Base-by-base conservation (phyloP, 2,888 invertebrate genomes). In the Rapana venosa region DNA sequence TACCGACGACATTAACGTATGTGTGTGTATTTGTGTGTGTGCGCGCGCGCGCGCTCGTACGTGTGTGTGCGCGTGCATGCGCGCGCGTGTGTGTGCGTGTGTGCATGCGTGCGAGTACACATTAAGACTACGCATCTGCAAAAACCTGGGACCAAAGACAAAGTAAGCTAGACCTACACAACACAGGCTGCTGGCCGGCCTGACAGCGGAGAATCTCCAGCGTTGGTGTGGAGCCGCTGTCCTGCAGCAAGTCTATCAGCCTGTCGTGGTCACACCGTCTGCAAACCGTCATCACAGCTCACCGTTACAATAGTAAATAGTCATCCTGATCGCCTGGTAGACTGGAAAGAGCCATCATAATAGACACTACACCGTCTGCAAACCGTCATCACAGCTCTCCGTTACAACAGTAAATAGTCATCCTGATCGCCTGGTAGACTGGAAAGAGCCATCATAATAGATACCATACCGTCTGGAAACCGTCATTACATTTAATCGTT, bases 181-280 rank as follows among this genome's bases (percentile, higher is more conserved):
- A 89, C 91, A 92, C 92, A 93, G 93, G 92, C 35, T 92, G 92
- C 32, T 91, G 90, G 15, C 92, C 92, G 61, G 92, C 92, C 15
- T 92, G 91, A 88, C 93, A 92, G 61, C 95, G 92, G 5, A 94
- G 90, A 22, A 95, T 92, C 87, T 95, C 95, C 70, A 95, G 47
- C 15, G 93, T 93, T 26, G 95, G 95, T 11, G 93, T 92, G 20
- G 94, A 92, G 17, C 95, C 95, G 92, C 95, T 95, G 87, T 94
- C 94, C 91, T 95, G 95, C 56, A 96, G 91, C 61, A 96, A 90
- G 89, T 94, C 92, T 1, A 96, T 93, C 61, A 96, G 92, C 84
- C 94, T 93, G 58, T 93, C 92, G 92, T 96, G 96, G 79, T 93
- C 94, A 89, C 94, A 94, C 47, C 93, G 93, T 89, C 96, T 96